Evolutionary conservation across 2,888 invertebrate species (phyloP).

Genomic region (Habroteleia sp.): DNA sequence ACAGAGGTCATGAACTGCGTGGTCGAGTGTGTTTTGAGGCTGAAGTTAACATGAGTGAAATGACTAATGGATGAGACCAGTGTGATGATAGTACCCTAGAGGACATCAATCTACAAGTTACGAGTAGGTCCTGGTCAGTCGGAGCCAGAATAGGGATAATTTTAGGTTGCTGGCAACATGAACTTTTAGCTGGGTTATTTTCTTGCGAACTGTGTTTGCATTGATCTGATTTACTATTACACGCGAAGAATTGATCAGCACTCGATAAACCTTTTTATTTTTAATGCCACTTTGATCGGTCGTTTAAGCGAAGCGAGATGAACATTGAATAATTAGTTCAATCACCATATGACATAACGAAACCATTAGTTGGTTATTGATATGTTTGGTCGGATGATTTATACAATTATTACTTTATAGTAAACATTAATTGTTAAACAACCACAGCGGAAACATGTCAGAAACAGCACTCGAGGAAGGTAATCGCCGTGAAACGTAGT

Average conservation of each 20-base stretch:
- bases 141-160: slow-evolving; percentile 40
- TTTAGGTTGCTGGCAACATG: slow-evolving; percentile 23
- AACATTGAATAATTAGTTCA: slow-evolving; percentile 8
- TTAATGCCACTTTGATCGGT: neutral
- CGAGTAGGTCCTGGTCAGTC: slow-evolving; percentile 55
- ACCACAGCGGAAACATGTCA: slow-evolving; percentile 78
- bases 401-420: slow-evolving; percentile 72
- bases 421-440: slow-evolving; percentile 77
- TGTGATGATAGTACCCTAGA: slow-evolving; percentile 72
- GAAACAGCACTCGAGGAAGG: slow-evolving; percentile 73
- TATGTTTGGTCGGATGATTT: slow-evolving; percentile 70
- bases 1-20: slow-evolving; percentile 70
- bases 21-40: slow-evolving; percentile 71
- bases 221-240: neutral
- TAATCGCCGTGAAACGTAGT: slow-evolving; percentile 66
- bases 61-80: slow-evolving; percentile 73
- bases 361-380: slow-evolving; percentile 27
- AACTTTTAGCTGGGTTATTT: slow-evolving; percentile 18
- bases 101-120: slow-evolving; percentile 72
- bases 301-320: slow-evolving; percentile 5
- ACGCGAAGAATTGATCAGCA: too few relatives aligned
- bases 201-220: too few relatives aligned
- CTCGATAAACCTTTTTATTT: slow-evolving; percentile 5
- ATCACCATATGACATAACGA: slow-evolving; percentile 1
- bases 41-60: slow-evolving; percentile 73